Evolutionary conservation across 2,888 invertebrate genomes (phyloP).

Genomic region (Ligdia adustata): DNA sequence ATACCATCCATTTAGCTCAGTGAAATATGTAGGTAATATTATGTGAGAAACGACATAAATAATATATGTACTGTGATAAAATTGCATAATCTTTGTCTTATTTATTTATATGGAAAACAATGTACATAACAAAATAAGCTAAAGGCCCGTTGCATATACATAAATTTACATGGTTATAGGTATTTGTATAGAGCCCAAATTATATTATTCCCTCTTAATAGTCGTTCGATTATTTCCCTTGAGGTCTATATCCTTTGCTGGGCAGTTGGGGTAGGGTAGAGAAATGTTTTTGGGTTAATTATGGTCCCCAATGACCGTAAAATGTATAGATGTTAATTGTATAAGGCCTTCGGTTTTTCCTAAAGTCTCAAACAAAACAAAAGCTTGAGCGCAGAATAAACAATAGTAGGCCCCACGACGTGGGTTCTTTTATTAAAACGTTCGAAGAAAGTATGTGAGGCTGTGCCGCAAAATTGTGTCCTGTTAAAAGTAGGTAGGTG

Average conservation of each 20-base stretch:
- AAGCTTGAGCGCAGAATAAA: background rate
- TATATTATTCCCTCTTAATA: slow-evolving; percentile 25
- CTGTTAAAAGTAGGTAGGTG: slow-evolving; percentile 2
- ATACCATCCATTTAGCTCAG: slow-evolving; percentile 16
- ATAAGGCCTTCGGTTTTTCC: slow-evolving; percentile 38
- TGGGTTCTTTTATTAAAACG: slow-evolving; percentile 12
- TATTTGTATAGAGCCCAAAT: slow-evolving; percentile 8
- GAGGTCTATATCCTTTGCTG: slow-evolving; percentile 31
- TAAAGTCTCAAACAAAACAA: slow-evolving; percentile 7
- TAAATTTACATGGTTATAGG: too few relatives aligned
- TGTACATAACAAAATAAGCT: too few relatives aligned
- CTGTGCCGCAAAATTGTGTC: slow-evolving; percentile 3
- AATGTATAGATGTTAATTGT: slow-evolving; percentile 49
- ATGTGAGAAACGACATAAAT: too few relatives aligned
- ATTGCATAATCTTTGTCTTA: too few relatives aligned
- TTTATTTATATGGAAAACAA: too few relatives aligned
- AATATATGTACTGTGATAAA: too few relatives aligned
- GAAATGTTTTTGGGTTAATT: slow-evolving; percentile 56
- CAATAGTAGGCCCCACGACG: background rate
- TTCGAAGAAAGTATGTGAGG: slow-evolving; percentile 10
- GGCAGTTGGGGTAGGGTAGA: slow-evolving; percentile 31
- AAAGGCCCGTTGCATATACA: too few relatives aligned
- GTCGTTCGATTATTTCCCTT: slow-evolving; percentile 26
- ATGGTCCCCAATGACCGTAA: slow-evolving; percentile 46
- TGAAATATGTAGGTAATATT: slow-evolving; percentile 16